Conservation (phyloP, 2,888 invertebrate genomes). For the Drosophila niveifrons region DNA sequence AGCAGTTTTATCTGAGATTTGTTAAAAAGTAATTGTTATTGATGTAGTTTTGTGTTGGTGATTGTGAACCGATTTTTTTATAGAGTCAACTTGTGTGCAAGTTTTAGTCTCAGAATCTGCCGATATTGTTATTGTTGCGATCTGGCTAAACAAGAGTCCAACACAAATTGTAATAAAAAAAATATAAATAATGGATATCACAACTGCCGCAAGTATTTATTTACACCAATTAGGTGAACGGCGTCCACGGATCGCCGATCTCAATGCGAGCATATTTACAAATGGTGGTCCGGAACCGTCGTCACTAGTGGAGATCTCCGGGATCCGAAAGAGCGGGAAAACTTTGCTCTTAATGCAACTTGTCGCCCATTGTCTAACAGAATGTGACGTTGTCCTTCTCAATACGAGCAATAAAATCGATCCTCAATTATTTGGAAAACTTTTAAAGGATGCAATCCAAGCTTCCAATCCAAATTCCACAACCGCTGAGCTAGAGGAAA, state of each 20-base stretch:
- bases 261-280: constrained; percentile 19
- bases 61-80: no score
- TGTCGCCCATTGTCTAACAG: constrained; percentile 19
- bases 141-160: no score
- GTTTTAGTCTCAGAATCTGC: no score
- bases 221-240: constrained; percentile 32
- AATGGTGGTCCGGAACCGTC: constrained; percentile 21
- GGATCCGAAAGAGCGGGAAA: constrained; percentile 42
- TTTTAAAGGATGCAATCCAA: constrained; percentile 14
- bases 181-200: constrained; percentile 35
- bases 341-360: constrained; percentile 42
- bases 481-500: constrained; percentile 11
- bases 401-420: constrained; percentile 51
- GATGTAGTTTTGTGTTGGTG: no score
- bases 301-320: constrained; percentile 53
- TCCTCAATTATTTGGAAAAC: constrained; percentile 21
- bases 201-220: constrained; percentile 34
- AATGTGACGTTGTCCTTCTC: constrained; percentile 41
- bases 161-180: neutral
- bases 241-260: constrained; percentile 36
- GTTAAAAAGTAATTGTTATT: no score
- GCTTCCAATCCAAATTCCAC: constrained; percentile 15
- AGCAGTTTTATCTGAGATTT: no score
- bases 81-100: no score
- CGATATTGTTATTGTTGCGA: no score